phyloP scores from a whole-genome alignment of 2,888 invertebrate species.

The Sinodicranocentrus sp. region DNA sequence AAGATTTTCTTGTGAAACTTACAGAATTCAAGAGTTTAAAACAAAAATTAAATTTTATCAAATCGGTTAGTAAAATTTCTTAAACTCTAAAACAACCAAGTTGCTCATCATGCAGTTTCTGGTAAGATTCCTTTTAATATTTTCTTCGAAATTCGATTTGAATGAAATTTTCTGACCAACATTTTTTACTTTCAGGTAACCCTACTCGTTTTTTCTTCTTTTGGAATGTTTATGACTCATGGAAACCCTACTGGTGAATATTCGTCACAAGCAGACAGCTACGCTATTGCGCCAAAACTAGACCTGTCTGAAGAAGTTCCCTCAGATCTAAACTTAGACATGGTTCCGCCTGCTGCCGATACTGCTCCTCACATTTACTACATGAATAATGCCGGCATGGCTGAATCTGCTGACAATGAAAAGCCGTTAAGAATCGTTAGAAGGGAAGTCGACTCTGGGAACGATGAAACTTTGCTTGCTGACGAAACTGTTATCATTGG shows the following conservation, averaged over 20 bases:
- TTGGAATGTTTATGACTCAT: no score
- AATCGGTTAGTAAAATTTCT: neutral
- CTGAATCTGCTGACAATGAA: slow-evolving; percentile 2
- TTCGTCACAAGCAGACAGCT: neutral
- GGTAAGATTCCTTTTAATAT: neutral
- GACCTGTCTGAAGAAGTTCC: neutral
- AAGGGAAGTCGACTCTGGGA: neutral
- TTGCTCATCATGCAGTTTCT: neutral
- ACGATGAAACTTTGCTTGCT: slow-evolving; percentile 20
- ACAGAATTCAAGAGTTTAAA: no score
- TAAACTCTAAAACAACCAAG: neutral
- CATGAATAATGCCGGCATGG: slow-evolving; percentile 36
- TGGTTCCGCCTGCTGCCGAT: slow-evolving; percentile 8
- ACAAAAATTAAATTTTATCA: no score
- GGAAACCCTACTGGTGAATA: no score
- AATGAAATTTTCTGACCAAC: no score
- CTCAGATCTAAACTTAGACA: neutral
- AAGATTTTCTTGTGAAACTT: neutral
- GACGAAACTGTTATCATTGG: slow-evolving; percentile 42
- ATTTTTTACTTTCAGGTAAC: no score
- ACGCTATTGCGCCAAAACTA: neutral
- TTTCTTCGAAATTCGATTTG: neutral
- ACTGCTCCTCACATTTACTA: slow-evolving; percentile 33
- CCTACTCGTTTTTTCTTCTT: no score
- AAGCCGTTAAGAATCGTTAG: neutral